Evolutionary conservation across 2,113 vertebrate genomes (phyloP).

Genomic region (Nannobrachium achirus): DNA sequence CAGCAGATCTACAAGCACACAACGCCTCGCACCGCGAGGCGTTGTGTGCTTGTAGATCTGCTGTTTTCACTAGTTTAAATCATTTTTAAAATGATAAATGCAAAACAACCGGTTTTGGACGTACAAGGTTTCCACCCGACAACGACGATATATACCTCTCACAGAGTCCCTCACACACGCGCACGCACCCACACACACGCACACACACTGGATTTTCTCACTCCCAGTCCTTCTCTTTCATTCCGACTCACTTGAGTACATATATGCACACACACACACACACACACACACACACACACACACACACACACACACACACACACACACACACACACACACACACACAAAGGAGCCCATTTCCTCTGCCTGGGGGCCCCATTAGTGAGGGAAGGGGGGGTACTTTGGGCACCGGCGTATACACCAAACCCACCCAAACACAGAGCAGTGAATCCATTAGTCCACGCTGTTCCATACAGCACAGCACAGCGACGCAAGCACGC

Average conservation of each 20-base stretch:
- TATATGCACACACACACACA: not conserved
- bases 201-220: not conserved
- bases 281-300: not conserved
- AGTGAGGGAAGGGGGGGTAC: constrained; percentile 82
- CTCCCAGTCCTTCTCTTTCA: constrained; percentile 4
- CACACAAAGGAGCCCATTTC: not conserved
- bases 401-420: constrained; percentile 59
- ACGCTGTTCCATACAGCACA: constrained; percentile 81
- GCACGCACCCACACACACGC: no score
- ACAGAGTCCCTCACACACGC: no score
- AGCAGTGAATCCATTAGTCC: constrained; percentile 86
- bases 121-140: no score
- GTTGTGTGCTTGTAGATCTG: no score
- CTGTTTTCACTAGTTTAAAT: no score
- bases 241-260: not conserved
- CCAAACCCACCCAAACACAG: constrained; percentile 74
- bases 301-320: constrained; percentile 19
- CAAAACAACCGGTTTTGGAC: no score
- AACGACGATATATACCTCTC: no score
- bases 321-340: constrained; percentile 23
- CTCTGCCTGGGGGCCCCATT: constrained; percentile 75
- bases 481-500: constrained; percentile 75
- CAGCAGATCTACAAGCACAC: no score
- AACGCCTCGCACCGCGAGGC: no score
- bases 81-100: no score